phyloP scores from a whole-genome alignment of 2,888 invertebrate genomes.

The Drosophila kambysellisi region DNA sequence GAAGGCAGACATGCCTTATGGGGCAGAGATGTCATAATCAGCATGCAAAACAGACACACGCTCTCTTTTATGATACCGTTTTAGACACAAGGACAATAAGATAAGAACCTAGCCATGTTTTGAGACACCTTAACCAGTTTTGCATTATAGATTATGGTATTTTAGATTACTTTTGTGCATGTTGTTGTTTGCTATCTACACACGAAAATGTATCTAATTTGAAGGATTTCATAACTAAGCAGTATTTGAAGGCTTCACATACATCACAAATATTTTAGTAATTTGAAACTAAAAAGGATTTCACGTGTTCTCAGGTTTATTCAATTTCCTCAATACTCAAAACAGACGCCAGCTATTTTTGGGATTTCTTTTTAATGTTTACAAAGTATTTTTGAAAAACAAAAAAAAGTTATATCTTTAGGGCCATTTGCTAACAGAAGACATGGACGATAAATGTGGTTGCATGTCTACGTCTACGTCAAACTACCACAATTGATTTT shows the following conservation, averaged over 20 bases:
- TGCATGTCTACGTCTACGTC: conserved; percentile 28
- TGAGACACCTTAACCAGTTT: neutral
- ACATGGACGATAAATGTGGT: neutral
- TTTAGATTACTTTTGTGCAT: neutral
- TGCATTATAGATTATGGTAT: neutral
- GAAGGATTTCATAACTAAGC: neutral
- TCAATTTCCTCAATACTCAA: no score
- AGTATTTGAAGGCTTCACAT: no score
- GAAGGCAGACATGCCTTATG: neutral
- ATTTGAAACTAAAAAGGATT: no score
- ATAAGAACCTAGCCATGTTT: neutral
- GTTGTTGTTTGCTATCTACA: neutral
- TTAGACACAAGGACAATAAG: neutral
- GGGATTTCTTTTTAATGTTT: neutral
- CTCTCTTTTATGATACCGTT: neutral
- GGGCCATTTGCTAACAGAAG: neutral
- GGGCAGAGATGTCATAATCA: neutral
- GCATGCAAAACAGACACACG: neutral
- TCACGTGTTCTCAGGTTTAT: no score
- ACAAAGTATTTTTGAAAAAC: neutral
- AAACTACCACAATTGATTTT: conserved; percentile 39
- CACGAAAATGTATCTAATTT: neutral
- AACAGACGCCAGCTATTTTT: no score
- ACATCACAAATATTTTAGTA: neutral
- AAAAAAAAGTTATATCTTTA: neutral